Conservation (phyloP, 2,888 invertebrate genomes). For the Sepiola atlantica region DNA sequence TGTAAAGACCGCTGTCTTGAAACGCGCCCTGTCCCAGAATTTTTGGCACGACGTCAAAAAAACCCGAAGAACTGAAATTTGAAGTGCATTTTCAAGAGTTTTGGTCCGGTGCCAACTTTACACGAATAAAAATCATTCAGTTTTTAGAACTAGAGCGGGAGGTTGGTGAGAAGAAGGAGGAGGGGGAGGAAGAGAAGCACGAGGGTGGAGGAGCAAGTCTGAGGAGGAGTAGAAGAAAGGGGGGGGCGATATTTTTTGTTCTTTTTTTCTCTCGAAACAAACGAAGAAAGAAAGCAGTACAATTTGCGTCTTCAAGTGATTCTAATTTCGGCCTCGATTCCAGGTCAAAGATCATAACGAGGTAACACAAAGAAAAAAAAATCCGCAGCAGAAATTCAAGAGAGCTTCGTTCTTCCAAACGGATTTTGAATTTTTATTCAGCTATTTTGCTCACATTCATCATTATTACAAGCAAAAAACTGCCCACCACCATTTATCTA, state of each 20-base stretch:
- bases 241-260: too few relatives aligned
- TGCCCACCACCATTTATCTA: too few relatives aligned
- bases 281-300: neutral
- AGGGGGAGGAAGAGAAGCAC: neutral
- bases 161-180: neutral
- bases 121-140: conserved; percentile 24
- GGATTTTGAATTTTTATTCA: neutral
- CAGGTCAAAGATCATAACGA: conserved; percentile 2
- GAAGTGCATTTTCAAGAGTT: conserved; percentile 32
- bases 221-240: too few relatives aligned
- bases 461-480: too few relatives aligned
- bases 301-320: neutral
- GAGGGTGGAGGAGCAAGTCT: neutral
- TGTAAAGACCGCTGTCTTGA: neutral
- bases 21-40: conserved; percentile 32
- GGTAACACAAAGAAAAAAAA: neutral
- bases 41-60: neutral
- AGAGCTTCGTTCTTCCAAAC: neutral
- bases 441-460: too few relatives aligned
- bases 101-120: neutral
- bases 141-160: neutral
- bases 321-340: conserved; percentile 32
- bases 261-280: neutral
- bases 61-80: conserved; percentile 21
- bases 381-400: neutral